Evolutionary conservation across 1,140 invertebrate species (phyloP), one percentile per base, ranked within the genome.

Genomic region (Zaprionus camerounensis): DNA sequence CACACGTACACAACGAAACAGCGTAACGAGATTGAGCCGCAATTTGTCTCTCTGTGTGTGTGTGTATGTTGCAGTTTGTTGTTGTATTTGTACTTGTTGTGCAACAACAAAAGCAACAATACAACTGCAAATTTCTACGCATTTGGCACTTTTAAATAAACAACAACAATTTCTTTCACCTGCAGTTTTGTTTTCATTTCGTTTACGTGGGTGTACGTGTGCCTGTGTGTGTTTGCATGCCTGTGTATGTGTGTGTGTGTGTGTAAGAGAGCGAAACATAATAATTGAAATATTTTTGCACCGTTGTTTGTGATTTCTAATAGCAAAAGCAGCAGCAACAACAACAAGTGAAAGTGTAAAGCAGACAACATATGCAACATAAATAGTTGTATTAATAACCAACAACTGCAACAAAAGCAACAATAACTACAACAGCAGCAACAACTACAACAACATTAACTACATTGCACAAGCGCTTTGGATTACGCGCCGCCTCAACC

Each of bases 341-440:
- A 31, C 73, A 62, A 66, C 66, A 71, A 84, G 84, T 88, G 85
- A 88, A 87, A 87, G 84, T 83, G 65, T 64, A 61, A 73, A 79
- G 53, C 53, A 56, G 15, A 20, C 73, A 62, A 65, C 66, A 71
- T 78, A 81, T 88, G 84, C 51, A 76, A 56, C 51, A 64, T 69
- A 63, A 70, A 58, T 66, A 72, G 49, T 63, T 79, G 62, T 66
- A 46, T 58, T 55, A 59, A 38, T 61, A 66, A 53, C 49, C 20
- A 59, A 31, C 41, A 49, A 24, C 15, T 46, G 49, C 63, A 56
- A 59, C 31, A 22, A 28, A 28, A 56, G 36, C 63, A 56, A 67
- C 31, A 24, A 28, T 28, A 28, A 44, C 26, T 69, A 24, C 65
- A 53, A 5, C 36, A 38, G 4, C 36, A 38, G 24, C 5, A 58